phyloP scores from a whole-genome alignment of 2,113 vertebrate species.

The Saccopteryx bilineata region DNA sequence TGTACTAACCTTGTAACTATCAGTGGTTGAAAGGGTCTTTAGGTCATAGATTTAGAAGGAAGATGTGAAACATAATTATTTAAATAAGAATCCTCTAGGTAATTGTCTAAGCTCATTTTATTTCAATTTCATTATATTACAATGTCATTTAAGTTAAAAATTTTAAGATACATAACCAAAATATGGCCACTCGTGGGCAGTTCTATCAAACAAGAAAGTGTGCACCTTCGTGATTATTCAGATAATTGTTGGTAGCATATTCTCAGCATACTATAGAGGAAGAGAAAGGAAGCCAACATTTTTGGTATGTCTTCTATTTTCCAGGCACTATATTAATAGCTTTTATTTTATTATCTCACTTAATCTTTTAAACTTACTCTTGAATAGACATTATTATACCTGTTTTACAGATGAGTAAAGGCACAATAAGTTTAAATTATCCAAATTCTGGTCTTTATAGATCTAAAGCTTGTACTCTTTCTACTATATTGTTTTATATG shows the following conservation, averaged over 20 bases:
- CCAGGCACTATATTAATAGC: not conserved
- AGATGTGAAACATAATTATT: not conserved
- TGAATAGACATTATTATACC: not conserved
- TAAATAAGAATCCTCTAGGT: not conserved
- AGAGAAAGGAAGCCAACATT: not conserved
- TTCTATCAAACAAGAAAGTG: not conserved
- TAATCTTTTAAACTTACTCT: not conserved
- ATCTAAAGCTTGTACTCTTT: not conserved
- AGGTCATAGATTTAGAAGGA: not conserved
- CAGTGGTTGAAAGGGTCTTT: not conserved
- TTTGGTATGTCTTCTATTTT: not conserved
- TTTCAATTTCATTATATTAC: not conserved
- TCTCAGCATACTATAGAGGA: not conserved
- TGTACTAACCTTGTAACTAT: not conserved
- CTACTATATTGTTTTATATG: not conserved
- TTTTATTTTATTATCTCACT: conserved; percentile 14
- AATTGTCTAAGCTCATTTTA: not conserved
- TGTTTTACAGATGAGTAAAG: not conserved
- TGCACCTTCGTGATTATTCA: not conserved
- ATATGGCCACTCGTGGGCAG: not conserved
- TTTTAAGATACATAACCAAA: not conserved
- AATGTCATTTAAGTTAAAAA: not conserved
- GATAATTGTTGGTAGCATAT: not conserved
- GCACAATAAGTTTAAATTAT: not conserved
- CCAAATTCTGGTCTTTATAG: not conserved